Evolutionary conservation across 1,140 invertebrate species (phyloP), one percentile per base, ranked within the genome.

Genomic region (Rhagoletis pomonella): DNA sequence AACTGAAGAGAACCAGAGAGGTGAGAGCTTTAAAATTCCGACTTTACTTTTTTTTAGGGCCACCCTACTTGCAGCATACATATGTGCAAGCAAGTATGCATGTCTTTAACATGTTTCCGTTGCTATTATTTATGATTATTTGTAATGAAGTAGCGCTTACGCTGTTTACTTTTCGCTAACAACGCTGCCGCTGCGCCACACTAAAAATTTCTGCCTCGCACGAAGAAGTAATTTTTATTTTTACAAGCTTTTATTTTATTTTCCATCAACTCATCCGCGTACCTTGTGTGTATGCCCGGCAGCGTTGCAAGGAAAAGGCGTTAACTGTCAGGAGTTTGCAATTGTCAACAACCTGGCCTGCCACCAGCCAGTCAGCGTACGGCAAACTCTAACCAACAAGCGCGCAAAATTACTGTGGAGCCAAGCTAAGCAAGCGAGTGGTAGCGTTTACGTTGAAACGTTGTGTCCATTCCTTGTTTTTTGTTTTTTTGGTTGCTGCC

Each of bases 261-360:
- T n/a, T n/a, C n/a, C n/a, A n/a, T n/a, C 6, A 5, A 12, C 39
- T 73, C 44, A 44, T 14, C n/a, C 67, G 44, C 47, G 67, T 47
- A 47, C 29, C 42, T 44, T 42, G 50, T 19, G 47, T 81, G 44
- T n/a, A n/a, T 81, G 73, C 50, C 73, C 47, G n/a, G 47, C 73
- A 81, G 73, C 73, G 50, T 50, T 81, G 73, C 73, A 58, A 81
- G 73, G 47, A 81, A 81, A 81, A 81, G 73, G 73, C 73, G 73
- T 81, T 81, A 81, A 81, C 73, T 81, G 73, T 81, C 73, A 81
- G 73, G 73, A 81, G 67, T 81, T 81, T 81, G 47, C 73, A 81
- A 81, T 81, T 81, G 73, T 58, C 47, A 81, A 81, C 73, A 55
- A 81, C 73, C 50, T n/a, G n/a, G n/a, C n/a, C n/a, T n/a, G n/a